These are phyloP conservation scores for Zaprionus ornatus DNA, from an alignment of 1,140 invertebrate species.

Conservation along the genomic window DNA sequence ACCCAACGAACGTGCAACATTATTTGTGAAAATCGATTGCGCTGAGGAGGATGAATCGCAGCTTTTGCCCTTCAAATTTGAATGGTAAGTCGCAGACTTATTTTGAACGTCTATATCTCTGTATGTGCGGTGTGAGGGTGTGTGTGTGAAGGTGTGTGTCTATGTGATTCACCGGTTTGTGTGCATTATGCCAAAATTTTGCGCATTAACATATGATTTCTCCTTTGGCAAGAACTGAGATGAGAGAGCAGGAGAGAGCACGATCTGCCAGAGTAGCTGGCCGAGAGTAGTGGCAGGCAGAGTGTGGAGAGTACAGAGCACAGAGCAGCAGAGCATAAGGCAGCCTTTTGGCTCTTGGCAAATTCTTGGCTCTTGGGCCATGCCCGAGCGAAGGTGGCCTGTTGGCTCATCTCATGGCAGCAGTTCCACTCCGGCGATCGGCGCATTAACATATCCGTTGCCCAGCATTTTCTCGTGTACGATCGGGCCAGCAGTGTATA, in stretches of 20 bases:
- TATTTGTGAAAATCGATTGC: slow-evolving; percentile 83
- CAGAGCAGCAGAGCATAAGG: neutral
- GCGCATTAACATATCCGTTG: slow-evolving; percentile 81
- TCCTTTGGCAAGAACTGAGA: slow-evolving; percentile 40
- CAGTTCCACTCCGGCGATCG: slow-evolving; percentile 81
- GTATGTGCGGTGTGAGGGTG: slow-evolving; percentile 19
- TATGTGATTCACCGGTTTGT: slow-evolving; percentile 58
- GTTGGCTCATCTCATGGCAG: slow-evolving; percentile 41
- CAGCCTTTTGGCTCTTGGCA: slow-evolving; percentile 21
- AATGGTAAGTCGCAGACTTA: slow-evolving; percentile 73
- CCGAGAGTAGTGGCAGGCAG: neutral
- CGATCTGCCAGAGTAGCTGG: neutral
- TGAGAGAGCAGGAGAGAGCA: slow-evolving; percentile 24
- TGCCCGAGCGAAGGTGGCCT: slow-evolving; percentile 14
- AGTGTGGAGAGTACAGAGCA: neutral
- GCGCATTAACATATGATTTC: slow-evolving; percentile 75
- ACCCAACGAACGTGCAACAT: slow-evolving; percentile 80
- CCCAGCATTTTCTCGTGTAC: slow-evolving; percentile 50
- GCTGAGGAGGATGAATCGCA: slow-evolving; percentile 72
- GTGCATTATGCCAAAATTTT: slow-evolving; percentile 66
- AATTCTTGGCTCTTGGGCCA: slow-evolving; percentile 31
- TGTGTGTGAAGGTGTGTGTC: slow-evolving; percentile 4
- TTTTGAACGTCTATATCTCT: neutral
- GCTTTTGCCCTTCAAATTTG: slow-evolving; percentile 79
- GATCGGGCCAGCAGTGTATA: slow-evolving; percentile 28